These are phyloP conservation scores for Fulica atra DNA, from an alignment of 2,113 vertebrate genomes.

Conservation along the genomic window DNA sequence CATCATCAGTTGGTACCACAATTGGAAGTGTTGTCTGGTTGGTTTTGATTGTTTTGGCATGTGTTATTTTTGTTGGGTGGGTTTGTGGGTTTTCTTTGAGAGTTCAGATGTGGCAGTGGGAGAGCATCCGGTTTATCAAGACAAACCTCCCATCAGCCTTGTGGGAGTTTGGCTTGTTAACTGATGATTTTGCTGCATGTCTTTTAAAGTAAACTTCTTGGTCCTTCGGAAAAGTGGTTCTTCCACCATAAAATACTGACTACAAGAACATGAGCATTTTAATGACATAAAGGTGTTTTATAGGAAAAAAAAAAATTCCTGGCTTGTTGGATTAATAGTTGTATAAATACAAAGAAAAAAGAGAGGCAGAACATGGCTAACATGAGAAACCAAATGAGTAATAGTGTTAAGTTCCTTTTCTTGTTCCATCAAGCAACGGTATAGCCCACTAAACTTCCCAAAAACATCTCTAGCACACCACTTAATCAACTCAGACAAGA, in stretches of 20 bases:
- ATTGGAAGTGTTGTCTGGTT: not conserved
- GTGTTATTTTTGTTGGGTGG: not conserved
- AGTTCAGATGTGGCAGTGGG: not conserved
- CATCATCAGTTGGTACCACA: conserved; percentile 72
- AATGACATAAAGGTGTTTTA: not conserved
- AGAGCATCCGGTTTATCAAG: not conserved
- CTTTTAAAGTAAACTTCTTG: not conserved
- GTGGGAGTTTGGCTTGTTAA: not conserved
- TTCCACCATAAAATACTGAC: not conserved
- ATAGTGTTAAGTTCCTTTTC: not conserved
- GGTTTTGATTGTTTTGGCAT: not conserved
- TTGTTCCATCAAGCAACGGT: not conserved
- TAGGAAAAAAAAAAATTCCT: not conserved
- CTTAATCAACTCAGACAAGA: not conserved
- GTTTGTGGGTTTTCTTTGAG: not conserved
- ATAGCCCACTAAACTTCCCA: not conserved
- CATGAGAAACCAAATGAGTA: not conserved
- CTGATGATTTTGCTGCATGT: not conserved
- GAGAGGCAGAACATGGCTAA: not conserved
- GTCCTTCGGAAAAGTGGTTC: not conserved
- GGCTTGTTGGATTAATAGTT: not conserved
- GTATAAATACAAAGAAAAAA: not conserved
- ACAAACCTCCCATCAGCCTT: fast-evolving
- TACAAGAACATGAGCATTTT: not conserved
- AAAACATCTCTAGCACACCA: not conserved